phyloP scores from a whole-genome alignment of 2,113 vertebrate genomes.

The Bungarus multicinctus region DNA sequence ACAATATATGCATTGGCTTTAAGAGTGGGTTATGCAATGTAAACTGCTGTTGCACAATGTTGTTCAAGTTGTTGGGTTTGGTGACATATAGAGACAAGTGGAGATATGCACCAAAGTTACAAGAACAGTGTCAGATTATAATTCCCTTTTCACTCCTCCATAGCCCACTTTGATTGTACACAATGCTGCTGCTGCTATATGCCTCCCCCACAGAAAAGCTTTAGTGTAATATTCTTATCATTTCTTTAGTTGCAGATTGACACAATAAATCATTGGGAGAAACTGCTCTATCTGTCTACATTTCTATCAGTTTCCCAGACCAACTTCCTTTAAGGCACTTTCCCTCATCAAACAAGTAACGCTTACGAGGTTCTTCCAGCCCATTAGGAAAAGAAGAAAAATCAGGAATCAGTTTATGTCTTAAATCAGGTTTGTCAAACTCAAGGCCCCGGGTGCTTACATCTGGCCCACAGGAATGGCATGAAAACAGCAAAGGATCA shows the following conservation, averaged over 20 bases:
- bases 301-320: not conserved
- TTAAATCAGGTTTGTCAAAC: not conserved
- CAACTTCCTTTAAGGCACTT: not conserved
- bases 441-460: too few relatives aligned
- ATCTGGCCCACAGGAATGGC: too few relatives aligned
- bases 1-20: not conserved
- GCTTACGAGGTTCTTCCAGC: not conserved
- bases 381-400: not conserved
- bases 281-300: not conserved
- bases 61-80: constrained; percentile 14
- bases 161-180: not conserved
- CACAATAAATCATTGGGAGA: not conserved
- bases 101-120: fast-evolving
- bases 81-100: fast-evolving
- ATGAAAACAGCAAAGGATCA: too few relatives aligned
- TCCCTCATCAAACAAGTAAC: not conserved
- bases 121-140: not conserved
- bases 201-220: not conserved
- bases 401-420: not conserved
- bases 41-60: not conserved
- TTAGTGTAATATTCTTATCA: not conserved
- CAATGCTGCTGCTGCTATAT: too few relatives aligned
- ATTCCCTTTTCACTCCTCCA: not conserved
- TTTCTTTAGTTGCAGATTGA: not conserved
- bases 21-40: not conserved